These are phyloP conservation scores for Scylla paramamosain DNA, from an alignment of 1,140 invertebrate species.

Conservation along the genomic window DNA sequence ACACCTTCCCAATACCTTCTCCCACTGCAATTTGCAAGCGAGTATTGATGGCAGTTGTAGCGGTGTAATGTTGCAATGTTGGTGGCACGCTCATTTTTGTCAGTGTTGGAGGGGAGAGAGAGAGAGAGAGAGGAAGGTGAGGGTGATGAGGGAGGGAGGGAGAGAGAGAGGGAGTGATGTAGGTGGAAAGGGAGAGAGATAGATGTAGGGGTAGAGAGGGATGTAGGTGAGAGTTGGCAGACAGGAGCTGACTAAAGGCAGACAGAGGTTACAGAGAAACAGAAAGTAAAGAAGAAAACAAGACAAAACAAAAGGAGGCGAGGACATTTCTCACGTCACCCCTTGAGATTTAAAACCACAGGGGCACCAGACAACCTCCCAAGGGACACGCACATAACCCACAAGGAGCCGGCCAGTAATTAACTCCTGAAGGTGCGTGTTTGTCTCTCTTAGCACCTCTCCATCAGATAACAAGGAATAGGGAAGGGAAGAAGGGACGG, in stretches of 20 bases:
- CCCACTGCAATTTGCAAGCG: constrained; percentile 69
- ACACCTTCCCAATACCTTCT: constrained; percentile 56
- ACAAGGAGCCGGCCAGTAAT: too few species aligned
- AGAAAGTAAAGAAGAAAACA: neutral
- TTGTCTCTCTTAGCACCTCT: too few species aligned
- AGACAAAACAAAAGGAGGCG: neutral
- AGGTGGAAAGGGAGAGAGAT: neutral
- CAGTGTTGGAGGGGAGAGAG: neutral
- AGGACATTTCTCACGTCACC: neutral
- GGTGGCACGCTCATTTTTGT: constrained; percentile 53
- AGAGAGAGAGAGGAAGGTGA: neutral
- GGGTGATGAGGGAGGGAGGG: neutral
- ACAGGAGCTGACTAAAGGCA: neutral
- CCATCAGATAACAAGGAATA: neutral
- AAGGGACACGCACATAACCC: too few species aligned
- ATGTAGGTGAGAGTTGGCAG: neutral
- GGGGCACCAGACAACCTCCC: too few species aligned
- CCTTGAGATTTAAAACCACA: neutral
- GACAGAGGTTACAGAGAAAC: too few species aligned
- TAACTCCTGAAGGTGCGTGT: too few species aligned
- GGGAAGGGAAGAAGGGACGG: neutral
- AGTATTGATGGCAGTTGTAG: constrained; percentile 68
- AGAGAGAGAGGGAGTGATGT: neutral
- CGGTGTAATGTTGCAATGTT: constrained; percentile 60
- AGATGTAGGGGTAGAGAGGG: neutral